A percentile compares a stretch with the other conserved stretches of the same genome.
Evolutionary conservation across 1,140 invertebrate genomes (phyloP).

Genomic region (Mycetomoellerius zeteki): DNA sequence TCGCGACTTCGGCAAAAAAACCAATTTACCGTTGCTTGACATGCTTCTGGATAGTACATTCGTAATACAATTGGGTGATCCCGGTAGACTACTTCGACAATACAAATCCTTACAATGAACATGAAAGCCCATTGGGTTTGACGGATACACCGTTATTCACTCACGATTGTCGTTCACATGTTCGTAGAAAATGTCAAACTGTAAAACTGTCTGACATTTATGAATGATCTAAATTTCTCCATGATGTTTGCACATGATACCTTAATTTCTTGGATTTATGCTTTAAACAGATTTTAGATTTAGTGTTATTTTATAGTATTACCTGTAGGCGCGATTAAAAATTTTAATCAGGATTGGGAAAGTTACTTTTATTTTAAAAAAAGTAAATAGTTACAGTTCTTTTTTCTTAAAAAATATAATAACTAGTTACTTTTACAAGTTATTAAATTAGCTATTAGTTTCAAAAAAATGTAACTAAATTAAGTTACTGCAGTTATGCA

Average conservation of each 20-base stretch:
- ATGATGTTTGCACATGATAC: not conserved
- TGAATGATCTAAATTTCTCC: not conserved
- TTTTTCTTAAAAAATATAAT: too few species aligned
- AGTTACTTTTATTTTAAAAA: too few species aligned
- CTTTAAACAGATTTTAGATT: not conserved
- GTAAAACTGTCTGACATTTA: not conserved
- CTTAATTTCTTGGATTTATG: not conserved
- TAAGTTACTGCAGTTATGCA: too few species aligned
- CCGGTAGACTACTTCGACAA: slow-evolving; percentile 28
- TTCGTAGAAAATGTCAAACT: slow-evolving; percentile 16
- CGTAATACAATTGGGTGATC: slow-evolving; percentile 35
- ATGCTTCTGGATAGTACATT: slow-evolving; percentile 67
- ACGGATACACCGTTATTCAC: slow-evolving; percentile 35
- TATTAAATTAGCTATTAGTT: too few species aligned
- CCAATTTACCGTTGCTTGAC: slow-evolving; percentile 71
- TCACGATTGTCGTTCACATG: not conserved
- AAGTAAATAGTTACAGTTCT: too few species aligned
- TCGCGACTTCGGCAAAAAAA: slow-evolving; percentile 36
- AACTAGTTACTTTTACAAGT: too few species aligned
- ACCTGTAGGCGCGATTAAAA: not conserved
- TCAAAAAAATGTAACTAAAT: too few species aligned
- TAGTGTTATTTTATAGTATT: not conserved
- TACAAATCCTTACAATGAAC: slow-evolving; percentile 39
- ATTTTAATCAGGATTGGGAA: not conserved
- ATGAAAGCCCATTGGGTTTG: slow-evolving; percentile 25